Percentiles rank a stretch among this genome's conserved stretches.
Evolutionary conservation across 2,797 vertebrate genomes (phyloP).

Genomic region (Pelobates cultripes): DNA sequence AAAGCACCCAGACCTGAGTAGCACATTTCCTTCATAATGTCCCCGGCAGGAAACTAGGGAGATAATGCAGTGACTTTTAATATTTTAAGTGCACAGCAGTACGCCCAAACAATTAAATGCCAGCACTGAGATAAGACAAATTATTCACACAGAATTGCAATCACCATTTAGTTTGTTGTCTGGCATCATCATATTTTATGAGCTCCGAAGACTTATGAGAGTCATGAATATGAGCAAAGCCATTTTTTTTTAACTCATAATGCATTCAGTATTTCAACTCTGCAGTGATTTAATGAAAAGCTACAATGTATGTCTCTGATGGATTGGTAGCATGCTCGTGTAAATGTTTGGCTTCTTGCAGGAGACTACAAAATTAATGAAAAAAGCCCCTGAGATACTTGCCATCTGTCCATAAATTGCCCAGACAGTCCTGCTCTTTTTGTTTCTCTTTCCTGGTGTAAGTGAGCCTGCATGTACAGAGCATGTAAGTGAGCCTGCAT

Average conservation of each 20-base stretch:
- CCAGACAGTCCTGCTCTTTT: too few relatives aligned
- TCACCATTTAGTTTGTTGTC: conserved; percentile 14
- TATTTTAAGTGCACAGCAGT: conserved; percentile 18
- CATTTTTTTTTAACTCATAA: conserved; percentile 15
- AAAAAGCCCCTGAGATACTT: too few relatives aligned
- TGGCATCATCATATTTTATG: conserved; percentile 26
- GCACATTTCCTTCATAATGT: background rate
- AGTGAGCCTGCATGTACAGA: too few relatives aligned
- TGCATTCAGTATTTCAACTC: background rate
- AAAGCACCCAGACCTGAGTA: background rate
- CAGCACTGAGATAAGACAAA: conserved; percentile 31
- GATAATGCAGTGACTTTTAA: background rate
- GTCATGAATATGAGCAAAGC: conserved; percentile 4
- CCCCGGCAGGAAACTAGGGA: background rate
- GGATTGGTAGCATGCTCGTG: too few relatives aligned
- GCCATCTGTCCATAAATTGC: too few relatives aligned
- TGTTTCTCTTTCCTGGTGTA: too few relatives aligned
- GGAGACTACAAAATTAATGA: too few relatives aligned
- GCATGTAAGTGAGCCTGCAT: too few relatives aligned
- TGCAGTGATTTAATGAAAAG: conserved; percentile 1
- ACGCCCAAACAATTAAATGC: conserved; percentile 18
- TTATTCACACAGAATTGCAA: conserved; percentile 25
- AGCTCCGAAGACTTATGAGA: conserved; percentile 27
- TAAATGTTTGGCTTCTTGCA: too few relatives aligned
- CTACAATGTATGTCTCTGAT: background rate